These are phyloP conservation scores for Emydoidea blandingii DNA, from an alignment of 2,797 vertebrate genomes.

Conservation along the genomic window DNA sequence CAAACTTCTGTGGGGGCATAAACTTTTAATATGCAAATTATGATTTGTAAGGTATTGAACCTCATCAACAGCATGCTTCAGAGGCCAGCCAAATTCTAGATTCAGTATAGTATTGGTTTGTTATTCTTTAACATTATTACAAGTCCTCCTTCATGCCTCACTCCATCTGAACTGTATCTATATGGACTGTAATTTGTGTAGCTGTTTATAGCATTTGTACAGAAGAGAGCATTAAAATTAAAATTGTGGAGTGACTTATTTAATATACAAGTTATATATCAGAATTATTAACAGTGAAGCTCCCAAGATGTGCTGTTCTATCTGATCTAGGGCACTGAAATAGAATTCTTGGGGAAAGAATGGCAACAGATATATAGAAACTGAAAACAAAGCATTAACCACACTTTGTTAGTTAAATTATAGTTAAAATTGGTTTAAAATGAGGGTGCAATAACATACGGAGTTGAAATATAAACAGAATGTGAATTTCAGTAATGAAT, in stretches of 20 bases:
- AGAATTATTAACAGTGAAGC: slow-evolving; percentile 15
- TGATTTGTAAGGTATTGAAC: background rate
- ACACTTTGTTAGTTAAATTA: slow-evolving; percentile 54
- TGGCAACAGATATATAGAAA: slow-evolving; percentile 42
- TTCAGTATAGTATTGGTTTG: background rate
- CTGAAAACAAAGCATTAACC: slow-evolving; percentile 42
- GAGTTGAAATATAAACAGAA: slow-evolving; percentile 59
- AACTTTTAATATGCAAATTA: background rate
- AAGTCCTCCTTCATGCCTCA: background rate
- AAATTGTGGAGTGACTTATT: background rate
- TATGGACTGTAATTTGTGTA: background rate
- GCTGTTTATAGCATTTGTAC: slow-evolving; percentile 39
- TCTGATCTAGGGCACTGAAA: background rate
- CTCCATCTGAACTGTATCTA: background rate
- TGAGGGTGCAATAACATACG: slow-evolving; percentile 45
- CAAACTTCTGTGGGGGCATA: background rate
- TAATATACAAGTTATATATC: background rate
- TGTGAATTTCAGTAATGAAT: slow-evolving; percentile 55
- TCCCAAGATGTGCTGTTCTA: background rate
- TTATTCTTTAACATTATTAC: background rate
- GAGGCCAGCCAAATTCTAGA: background rate
- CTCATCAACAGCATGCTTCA: background rate
- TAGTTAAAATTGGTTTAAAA: slow-evolving; percentile 58
- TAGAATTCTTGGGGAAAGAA: background rate
- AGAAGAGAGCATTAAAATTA: slow-evolving; percentile 39